Evolutionary conservation across 2,888 invertebrate species (phyloP).

Genomic region (Coelinius sp.): DNA sequence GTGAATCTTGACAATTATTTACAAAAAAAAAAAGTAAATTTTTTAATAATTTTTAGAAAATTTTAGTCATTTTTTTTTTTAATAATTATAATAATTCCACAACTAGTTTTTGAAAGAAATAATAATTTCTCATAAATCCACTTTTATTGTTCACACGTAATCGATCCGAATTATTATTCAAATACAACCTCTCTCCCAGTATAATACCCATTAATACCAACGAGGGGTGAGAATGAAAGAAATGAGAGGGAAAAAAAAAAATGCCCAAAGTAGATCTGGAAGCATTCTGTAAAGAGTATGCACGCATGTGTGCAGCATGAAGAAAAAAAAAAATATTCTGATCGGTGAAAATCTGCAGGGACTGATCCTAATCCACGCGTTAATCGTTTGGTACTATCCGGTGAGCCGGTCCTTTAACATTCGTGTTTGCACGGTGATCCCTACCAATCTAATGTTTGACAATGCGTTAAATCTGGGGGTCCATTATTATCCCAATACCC

Average conservation of each 20-base stretch:
- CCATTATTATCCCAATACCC: conserved; percentile 1
- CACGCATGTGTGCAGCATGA: conserved; percentile 21
- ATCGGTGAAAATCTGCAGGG: conserved; percentile 51
- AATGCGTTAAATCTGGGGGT: conserved; percentile 35
- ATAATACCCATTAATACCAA: neutral
- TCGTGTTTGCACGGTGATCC: conserved; percentile 35
- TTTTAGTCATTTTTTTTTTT: no score
- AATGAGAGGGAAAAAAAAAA: conserved; percentile 2
- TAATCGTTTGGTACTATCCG: conserved; percentile 64
- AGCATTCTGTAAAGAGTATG: neutral
- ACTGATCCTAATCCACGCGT: conserved; percentile 69
- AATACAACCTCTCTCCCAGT: neutral
- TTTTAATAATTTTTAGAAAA: no score
- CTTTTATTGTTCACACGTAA: neutral
- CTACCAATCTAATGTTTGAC: conserved; percentile 32
- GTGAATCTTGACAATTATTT: neutral
- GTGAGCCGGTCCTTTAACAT: conserved; percentile 39
- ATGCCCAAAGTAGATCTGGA: neutral
- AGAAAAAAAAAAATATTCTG: conserved; percentile 27
- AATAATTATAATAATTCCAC: no score
- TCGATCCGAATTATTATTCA: conserved; percentile 5
- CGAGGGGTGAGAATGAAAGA: conserved; percentile 17
- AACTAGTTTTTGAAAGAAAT: no score
- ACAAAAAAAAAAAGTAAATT: no score
- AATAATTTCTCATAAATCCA: neutral